These are phyloP conservation scores for Hemibates koningsi DNA, from an alignment of 2,113 vertebrate genomes.

Conservation along the genomic window DNA sequence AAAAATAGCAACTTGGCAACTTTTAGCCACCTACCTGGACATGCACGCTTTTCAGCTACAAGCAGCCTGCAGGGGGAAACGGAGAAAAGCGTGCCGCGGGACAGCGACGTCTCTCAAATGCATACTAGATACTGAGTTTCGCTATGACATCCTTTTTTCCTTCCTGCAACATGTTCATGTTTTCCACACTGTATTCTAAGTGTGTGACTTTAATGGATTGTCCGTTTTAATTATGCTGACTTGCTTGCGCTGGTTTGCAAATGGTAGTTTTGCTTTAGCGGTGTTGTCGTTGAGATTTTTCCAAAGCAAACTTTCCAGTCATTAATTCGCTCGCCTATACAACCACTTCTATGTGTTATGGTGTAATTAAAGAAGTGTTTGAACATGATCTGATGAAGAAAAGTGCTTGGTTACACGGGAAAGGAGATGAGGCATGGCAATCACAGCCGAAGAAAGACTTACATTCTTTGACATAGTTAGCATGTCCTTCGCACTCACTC, in stretches of 20 bases:
- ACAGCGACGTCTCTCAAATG: slow-evolving; percentile 13
- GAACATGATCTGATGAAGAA: slow-evolving; percentile 27
- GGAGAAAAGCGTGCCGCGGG: neutral
- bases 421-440: slow-evolving; percentile 34
- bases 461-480: slow-evolving; percentile 33
- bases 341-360: slow-evolving; percentile 25
- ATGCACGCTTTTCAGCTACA: neutral
- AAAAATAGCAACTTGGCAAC: slow-evolving; percentile 32
- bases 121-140: slow-evolving; percentile 4
- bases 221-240: slow-evolving; percentile 42
- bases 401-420: slow-evolving; percentile 34
- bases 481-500: slow-evolving; percentile 41
- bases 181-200: slow-evolving; percentile 34
- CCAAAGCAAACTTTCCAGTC: slow-evolving; percentile 68
- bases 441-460: slow-evolving; percentile 33
- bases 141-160: slow-evolving; percentile 29
- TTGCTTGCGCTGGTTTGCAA: slow-evolving; percentile 48
- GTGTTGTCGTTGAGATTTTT: slow-evolving; percentile 54
- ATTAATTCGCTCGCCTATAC: slow-evolving; percentile 33
- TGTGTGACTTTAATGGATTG: slow-evolving; percentile 35
- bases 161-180: slow-evolving; percentile 6
- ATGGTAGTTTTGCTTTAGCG: slow-evolving; percentile 43
- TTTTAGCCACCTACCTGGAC: slow-evolving; percentile 39
- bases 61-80: neutral
- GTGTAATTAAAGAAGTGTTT: slow-evolving; percentile 57